phyloP scores from a whole-genome alignment of 2,797 vertebrate species.

The Cephalopachus bancanus region DNA sequence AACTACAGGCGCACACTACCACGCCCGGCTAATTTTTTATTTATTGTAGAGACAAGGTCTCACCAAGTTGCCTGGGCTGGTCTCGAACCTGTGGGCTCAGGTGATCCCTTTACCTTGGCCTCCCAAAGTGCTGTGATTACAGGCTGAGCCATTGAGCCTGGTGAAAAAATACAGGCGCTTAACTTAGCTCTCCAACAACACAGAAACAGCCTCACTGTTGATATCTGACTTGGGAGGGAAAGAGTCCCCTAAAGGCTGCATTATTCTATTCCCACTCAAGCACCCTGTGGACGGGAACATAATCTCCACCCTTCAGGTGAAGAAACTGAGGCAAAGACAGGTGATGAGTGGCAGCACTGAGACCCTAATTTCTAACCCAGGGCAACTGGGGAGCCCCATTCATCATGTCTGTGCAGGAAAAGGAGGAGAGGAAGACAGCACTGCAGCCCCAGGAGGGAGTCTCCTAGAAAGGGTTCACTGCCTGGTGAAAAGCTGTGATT shows the following conservation, averaged over 20 bases:
- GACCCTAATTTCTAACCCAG: not conserved
- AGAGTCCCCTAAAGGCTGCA: not conserved
- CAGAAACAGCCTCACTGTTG: not conserved
- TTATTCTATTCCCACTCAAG: not conserved
- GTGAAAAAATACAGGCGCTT: not conserved
- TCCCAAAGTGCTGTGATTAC: too few species aligned
- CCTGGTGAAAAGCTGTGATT: not conserved
- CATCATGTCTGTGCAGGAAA: not conserved
- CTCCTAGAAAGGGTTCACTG: not conserved
- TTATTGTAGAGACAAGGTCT: too few species aligned
- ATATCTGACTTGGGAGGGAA: not conserved
- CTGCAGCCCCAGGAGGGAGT: not conserved
- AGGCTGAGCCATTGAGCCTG: too few species aligned
- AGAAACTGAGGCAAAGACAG: slow-evolving; percentile 25
- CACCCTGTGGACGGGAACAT: not conserved
- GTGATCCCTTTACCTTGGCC: too few species aligned
- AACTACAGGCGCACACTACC: too few species aligned
- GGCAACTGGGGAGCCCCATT: not conserved
- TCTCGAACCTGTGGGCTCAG: too few species aligned
- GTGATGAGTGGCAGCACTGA: not conserved
- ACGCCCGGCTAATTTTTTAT: too few species aligned
- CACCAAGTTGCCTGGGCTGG: too few species aligned
- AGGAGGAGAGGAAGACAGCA: not conserved
- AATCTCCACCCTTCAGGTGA: not conserved
- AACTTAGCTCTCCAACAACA: not conserved